These are phyloP conservation scores for Polylopha cassiicola DNA, from an alignment of 2,888 invertebrate genomes.

Conservation along the genomic window DNA sequence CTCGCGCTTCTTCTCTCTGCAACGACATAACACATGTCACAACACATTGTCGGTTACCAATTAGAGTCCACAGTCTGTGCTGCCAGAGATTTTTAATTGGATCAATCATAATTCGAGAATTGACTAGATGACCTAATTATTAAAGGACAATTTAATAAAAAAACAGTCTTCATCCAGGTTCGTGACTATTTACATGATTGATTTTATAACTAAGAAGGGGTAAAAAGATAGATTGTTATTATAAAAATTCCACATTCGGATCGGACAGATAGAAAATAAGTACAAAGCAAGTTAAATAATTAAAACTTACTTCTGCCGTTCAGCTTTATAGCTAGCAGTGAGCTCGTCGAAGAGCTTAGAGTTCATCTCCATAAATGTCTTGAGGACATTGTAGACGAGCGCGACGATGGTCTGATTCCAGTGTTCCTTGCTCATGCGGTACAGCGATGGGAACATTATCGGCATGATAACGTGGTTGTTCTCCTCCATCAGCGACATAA, in stretches of 20 bases:
- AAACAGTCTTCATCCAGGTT: too few relatives aligned
- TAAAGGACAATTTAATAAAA: too few relatives aligned
- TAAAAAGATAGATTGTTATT: too few relatives aligned
- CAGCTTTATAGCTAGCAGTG: slow-evolving; percentile 98
- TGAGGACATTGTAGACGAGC: slow-evolving; percentile 99
- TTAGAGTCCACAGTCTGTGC: too few relatives aligned
- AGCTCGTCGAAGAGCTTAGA: slow-evolving; percentile 99
- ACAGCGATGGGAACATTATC: slow-evolving; percentile 99
- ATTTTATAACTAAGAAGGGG: too few relatives aligned
- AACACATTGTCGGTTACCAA: background rate
- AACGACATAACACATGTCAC: slow-evolving; percentile 25
- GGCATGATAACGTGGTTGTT: slow-evolving; percentile 99
- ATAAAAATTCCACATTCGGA: too few relatives aligned
- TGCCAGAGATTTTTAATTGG: too few relatives aligned
- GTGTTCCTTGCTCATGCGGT: slow-evolving; percentile 99
- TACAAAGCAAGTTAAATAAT: too few relatives aligned
- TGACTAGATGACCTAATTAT: too few relatives aligned
- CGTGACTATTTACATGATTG: too few relatives aligned
- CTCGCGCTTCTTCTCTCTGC: slow-evolving; percentile 94
- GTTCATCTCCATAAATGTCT: slow-evolving; percentile 99
- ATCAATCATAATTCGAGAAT: too few relatives aligned
- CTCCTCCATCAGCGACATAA: slow-evolving; percentile 99
- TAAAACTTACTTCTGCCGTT: slow-evolving; percentile 95
- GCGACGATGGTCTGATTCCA: slow-evolving; percentile 99
- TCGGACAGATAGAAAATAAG: too few relatives aligned